Percentiles rank a stretch among this genome's conserved stretches.
Conservation (phyloP, 2,888 invertebrate species). For the Eristalis tenax region DNA sequence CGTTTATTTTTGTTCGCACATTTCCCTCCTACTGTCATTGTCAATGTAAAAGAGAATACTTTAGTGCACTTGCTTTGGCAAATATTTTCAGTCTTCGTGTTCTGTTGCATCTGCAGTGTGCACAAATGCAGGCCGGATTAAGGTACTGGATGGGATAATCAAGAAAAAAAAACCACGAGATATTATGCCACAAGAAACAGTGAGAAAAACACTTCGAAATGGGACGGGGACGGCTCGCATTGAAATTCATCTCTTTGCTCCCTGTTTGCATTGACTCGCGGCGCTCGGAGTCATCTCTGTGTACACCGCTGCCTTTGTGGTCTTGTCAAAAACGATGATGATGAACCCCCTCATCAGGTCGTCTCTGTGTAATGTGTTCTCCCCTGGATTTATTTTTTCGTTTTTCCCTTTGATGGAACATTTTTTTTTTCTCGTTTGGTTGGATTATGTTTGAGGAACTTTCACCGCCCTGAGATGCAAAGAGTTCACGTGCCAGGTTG, state of each 20-base stretch:
- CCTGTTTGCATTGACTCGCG: conserved; percentile 14
- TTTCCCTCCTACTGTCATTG: not conserved
- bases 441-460: not conserved
- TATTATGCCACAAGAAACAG: not conserved
- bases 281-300: not conserved
- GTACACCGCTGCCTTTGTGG: not conserved
- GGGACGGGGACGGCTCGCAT: not conserved
- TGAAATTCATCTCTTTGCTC: not conserved
- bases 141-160: not conserved
- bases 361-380: conserved; percentile 1
- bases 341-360: not conserved
- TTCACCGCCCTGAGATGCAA: not conserved
- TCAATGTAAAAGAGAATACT: not conserved
- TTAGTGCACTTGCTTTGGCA: conserved; percentile 7
- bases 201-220: not conserved
- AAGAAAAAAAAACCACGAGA: not conserved
- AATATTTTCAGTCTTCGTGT: not conserved
- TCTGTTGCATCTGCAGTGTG: not conserved
- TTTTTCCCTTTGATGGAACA: not conserved
- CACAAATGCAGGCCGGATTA: not conserved
- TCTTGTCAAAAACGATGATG: conserved; percentile 2
- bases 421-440: not conserved
- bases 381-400: not conserved
- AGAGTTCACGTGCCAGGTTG: not conserved
- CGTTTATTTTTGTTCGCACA: not conserved